Conservation (phyloP, 2,797 vertebrate genomes). For the Bothrops alternatus region DNA sequence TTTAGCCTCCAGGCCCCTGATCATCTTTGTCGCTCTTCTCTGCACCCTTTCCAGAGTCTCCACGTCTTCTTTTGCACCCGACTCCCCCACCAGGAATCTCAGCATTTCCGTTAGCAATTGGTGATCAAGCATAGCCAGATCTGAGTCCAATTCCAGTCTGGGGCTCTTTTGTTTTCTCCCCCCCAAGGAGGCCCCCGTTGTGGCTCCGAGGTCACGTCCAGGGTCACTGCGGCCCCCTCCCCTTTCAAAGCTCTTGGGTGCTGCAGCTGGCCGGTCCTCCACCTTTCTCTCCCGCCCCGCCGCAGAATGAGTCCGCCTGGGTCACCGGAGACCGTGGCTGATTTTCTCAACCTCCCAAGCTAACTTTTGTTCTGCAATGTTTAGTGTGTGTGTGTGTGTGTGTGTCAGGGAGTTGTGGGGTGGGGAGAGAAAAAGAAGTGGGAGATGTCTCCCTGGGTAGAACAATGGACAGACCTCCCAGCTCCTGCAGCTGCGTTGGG, state of each 20-base stretch:
- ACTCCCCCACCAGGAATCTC: no score
- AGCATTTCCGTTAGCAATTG: no score
- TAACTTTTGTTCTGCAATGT: conserved; percentile 33
- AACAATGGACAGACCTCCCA: conserved; percentile 90
- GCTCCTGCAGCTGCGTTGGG: conserved; percentile 84
- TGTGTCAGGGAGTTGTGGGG: background rate
- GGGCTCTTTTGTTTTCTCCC: no score
- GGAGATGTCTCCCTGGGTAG: conserved; percentile 70
- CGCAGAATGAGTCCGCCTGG: conserved; percentile 55
- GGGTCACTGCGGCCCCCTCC: background rate
- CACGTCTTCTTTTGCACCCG: no score
- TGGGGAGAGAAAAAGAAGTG: conserved; percentile 58
- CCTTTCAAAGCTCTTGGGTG: background rate
- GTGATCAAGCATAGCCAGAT: no score
- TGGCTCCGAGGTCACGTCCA: no score
- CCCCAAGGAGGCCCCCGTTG: no score
- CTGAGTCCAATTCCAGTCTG: no score
- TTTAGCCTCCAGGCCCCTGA: no score
- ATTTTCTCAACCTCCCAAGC: conserved; percentile 69
- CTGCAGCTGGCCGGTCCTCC: background rate
- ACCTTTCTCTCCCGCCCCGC: background rate
- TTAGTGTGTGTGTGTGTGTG: background rate
- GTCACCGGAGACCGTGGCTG: conserved; percentile 66
- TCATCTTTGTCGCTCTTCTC: no score
- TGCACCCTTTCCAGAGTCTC: no score